Base-by-base conservation (phyloP, 1,140 invertebrate species). In the Lepidostoma basale region DNA sequence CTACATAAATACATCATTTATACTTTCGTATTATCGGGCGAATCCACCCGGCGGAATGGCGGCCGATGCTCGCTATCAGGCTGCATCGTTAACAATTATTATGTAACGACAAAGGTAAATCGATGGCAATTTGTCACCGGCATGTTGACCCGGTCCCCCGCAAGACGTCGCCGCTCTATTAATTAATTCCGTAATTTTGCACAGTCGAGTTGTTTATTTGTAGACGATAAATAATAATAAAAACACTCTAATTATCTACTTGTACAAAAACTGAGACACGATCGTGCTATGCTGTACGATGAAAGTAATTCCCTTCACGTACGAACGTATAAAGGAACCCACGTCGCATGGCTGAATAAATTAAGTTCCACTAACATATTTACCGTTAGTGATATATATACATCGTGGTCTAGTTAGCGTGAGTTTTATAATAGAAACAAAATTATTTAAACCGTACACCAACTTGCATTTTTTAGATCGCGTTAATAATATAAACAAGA, bases 21-120 rank as follows among this genome's bases (percentile, higher is more conserved):
- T 64, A 49, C 28, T 36, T 52, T 52, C 62, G 5, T 39, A 64
- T 64, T 52, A 64, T 64, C 45, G 30, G 62, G 45, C 62, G 62
- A 36, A 49, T 23, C 62, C 44, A 64, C 36, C 62, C 28, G 22
- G 9, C 42, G 16, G 20, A 49, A 18, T 14, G 22, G 12, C 33
- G 30, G 16, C 12, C n/a, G 25, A 28, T 12, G 28, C 28, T 18
- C 26, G 49, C 45, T n/a, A 3, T 25, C n/a, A 16, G 14, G 16
- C 26, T n/a, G 12, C 45, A n/a, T 23, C 26, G 14, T 18, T 3
- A 9, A 18, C 8, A 26, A 28, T 14, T 9, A 54, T 54, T 33
- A 23, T 26, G 49, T 54, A 54, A 54, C 14, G 49, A 54, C 14
- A 49, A 49, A 12, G 45, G 26, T 8, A 26, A 54, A 30, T 54